Percentiles rank a stretch among this genome's conserved stretches.
These are phyloP conservation scores for Meriones psammophilus DNA, from an alignment of 2,797 vertebrate genomes.

Conservation along the genomic window DNA sequence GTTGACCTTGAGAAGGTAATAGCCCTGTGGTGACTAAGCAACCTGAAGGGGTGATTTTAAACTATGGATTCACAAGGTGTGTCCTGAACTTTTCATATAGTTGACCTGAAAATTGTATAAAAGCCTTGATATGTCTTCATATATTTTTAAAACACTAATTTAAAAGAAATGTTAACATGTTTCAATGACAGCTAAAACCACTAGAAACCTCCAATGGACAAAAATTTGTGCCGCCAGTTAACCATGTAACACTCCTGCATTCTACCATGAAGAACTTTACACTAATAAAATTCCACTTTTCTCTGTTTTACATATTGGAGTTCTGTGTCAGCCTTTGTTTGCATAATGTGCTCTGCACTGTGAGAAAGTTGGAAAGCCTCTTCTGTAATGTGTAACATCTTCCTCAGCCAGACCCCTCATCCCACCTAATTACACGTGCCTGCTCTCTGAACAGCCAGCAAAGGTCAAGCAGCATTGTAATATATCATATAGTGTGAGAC, in stretches of 20 bases:
- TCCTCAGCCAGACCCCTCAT: constrained; percentile 56
- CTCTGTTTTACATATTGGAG: constrained; percentile 54
- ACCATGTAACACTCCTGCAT: constrained; percentile 16
- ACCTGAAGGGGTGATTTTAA: constrained; percentile 22
- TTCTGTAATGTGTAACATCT: constrained; percentile 68
- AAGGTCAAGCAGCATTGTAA: constrained; percentile 53
- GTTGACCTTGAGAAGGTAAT: constrained; percentile 5
- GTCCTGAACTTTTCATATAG: not conserved
- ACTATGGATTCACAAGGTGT: not conserved
- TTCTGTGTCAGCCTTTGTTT: constrained; percentile 75
- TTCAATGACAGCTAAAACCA: constrained; percentile 38
- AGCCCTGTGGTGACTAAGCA: not conserved
- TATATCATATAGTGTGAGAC: constrained; percentile 50
- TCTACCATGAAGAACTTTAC: constrained; percentile 40
- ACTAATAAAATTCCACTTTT: constrained; percentile 62
- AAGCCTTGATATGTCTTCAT: not conserved
- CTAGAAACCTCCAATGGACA: not conserved
- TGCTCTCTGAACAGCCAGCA: constrained; percentile 42
- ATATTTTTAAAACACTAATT: constrained; percentile 28
- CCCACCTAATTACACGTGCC: constrained; percentile 44
- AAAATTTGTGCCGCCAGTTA: constrained; percentile 18
- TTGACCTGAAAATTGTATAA: constrained; percentile 15
- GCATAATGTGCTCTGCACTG: constrained; percentile 68
- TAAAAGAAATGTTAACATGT: not conserved
- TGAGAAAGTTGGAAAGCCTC: constrained; percentile 67